phyloP scores from a whole-genome alignment of 2,888 invertebrate species.

The Parnassius mnemosyne region DNA sequence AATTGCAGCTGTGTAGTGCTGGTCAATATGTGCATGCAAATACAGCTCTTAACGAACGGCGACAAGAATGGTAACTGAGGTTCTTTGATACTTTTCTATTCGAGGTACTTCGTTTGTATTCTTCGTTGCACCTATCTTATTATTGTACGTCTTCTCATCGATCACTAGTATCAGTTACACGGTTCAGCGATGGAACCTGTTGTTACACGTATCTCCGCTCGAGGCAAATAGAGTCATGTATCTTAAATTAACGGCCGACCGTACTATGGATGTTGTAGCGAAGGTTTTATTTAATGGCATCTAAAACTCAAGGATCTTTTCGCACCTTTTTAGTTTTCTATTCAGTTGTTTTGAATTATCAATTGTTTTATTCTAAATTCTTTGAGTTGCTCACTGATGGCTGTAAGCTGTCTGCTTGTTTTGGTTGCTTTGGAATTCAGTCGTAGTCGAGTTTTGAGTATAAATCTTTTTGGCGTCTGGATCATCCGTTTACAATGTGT shows the following conservation, averaged over 20 bases:
- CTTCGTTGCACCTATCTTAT: constrained; percentile 20
- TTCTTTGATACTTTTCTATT: neutral
- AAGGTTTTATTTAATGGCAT: constrained; percentile 4
- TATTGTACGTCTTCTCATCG: constrained; percentile 45
- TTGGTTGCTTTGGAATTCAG: no score
- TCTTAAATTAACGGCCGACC: constrained; percentile 4
- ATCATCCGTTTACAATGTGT: no score
- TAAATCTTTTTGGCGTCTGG: no score
- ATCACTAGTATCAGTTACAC: constrained; percentile 46
- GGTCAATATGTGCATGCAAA: neutral
- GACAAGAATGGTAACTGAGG: neutral
- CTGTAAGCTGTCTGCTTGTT: no score
- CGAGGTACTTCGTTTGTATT: neutral
- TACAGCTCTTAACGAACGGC: neutral
- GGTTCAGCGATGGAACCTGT: constrained; percentile 37
- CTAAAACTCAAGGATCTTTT: neutral
- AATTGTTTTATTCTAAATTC: no score
- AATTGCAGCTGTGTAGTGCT: neutral
- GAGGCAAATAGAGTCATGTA: constrained; percentile 7
- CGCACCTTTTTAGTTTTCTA: neutral
- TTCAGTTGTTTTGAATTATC: no score
- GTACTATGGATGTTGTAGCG: neutral
- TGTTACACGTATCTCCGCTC: constrained; percentile 5
- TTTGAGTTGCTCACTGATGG: no score
- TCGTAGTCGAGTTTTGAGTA: no score